Conservation (phyloP, 1,140 invertebrate species). For the Theocolax elegans region DNA sequence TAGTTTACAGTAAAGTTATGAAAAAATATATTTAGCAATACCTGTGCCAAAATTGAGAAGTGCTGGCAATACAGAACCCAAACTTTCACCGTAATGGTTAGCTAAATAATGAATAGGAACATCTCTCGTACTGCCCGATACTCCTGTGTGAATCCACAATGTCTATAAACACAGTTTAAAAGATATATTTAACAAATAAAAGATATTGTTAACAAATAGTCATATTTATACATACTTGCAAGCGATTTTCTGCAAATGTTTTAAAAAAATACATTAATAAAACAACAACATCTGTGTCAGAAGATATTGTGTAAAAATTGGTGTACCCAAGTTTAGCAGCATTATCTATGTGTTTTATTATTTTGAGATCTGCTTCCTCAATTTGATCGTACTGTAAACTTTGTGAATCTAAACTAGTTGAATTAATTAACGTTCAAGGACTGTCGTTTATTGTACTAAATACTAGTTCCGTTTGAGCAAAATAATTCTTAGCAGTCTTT, state of each 20-base stretch:
- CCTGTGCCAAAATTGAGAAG: neutral
- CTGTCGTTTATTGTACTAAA: constrained; percentile 17
- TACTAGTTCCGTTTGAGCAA: neutral
- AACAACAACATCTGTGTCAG: constrained; percentile 7
- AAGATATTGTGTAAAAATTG: neutral
- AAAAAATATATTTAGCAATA: neutral
- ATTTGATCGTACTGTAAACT: neutral
- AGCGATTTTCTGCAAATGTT: neutral
- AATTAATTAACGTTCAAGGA: neutral
- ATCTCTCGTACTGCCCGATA: neutral
- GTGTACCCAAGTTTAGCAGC: neutral
- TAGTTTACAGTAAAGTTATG: no score
- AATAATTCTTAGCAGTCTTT: neutral
- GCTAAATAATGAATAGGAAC: neutral
- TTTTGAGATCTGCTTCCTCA: constrained; percentile 13
- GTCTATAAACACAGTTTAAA: neutral
- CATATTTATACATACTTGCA: neutral
- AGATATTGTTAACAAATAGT: neutral
- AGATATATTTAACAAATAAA: neutral
- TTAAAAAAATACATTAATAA: constrained; percentile 11
- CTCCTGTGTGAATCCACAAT: neutral
- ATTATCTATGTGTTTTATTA: constrained; percentile 1
- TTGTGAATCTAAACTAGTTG: neutral
- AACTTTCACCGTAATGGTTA: neutral
- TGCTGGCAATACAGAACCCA: neutral